A percentile compares a stretch with the other conserved stretches of the same genome.
Evolutionary conservation across 2,113 vertebrate species (phyloP).

Genomic region (Myrmophylax atrothorax): DNA sequence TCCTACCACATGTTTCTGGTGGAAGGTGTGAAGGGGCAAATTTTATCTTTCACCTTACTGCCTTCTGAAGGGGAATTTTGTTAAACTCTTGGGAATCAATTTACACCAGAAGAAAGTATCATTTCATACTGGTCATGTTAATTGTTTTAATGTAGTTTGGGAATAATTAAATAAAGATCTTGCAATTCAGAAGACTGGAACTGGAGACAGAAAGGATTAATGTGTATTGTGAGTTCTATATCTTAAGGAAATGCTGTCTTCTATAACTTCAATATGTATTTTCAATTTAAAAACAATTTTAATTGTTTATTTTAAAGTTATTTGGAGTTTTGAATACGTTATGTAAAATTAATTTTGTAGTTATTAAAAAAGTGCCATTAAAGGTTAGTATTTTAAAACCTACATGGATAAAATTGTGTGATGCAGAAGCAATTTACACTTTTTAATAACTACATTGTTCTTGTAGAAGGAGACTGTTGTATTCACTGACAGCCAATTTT

Average conservation of each 20-base stretch:
- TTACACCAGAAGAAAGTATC: background rate
- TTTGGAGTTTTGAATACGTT: slow-evolving; percentile 31
- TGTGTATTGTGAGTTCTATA: background rate
- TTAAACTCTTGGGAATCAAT: background rate
- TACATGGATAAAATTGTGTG: slow-evolving; percentile 49
- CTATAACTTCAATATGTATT: background rate
- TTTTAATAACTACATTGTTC: slow-evolving; percentile 78
- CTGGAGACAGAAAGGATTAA: background rate
- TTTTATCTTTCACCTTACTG: background rate
- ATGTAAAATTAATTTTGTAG: slow-evolving; percentile 56
- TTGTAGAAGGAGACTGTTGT: slow-evolving; percentile 68
- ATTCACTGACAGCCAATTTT: slow-evolving; percentile 71
- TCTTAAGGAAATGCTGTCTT: background rate
- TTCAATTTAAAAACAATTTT: slow-evolving; percentile 13
- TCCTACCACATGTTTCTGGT: background rate
- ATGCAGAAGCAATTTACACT: slow-evolving; percentile 74
- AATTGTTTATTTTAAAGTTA: slow-evolving; percentile 32
- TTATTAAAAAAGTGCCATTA: slow-evolving; percentile 42
- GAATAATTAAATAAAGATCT: background rate
- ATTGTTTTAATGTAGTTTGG: background rate
- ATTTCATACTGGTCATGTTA: background rate
- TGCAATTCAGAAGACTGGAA: background rate
- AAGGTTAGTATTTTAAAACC: slow-evolving; percentile 65
- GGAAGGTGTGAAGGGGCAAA: background rate
- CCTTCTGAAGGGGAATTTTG: background rate